Base-by-base conservation (phyloP, 2,797 vertebrate genomes). In the Cossypha dichroa region DNA sequence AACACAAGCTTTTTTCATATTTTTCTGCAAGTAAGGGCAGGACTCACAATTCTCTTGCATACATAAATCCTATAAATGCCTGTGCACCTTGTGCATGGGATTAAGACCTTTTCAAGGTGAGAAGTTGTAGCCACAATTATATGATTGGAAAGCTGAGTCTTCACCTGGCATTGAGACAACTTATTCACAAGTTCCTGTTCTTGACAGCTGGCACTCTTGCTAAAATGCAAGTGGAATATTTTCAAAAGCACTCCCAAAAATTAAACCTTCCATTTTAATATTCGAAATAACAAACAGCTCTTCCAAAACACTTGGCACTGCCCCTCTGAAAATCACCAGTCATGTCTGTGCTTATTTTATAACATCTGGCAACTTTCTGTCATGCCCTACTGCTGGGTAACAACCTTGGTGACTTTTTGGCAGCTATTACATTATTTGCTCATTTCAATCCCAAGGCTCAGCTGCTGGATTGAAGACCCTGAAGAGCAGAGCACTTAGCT, bases 21-120 rank as follows among this genome's bases (percentile, higher is more conserved):
- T 36, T 43, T 89, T 94, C 73, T 90, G 58, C 94, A 96, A 78
- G 94, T 91, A 55, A 72, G n/a, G 76, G 59, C 91, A 96, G 17
- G 89, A 49, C 73, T 84, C 33, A 38, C 58, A 31, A 52, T 81
- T 75, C 72, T 68, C 72, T 48, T 58, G 54, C 81, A 64, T 49
- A 90, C 54, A 62, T 49, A 96, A 95, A 93, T 90, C 87, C 89
- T n/a, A 14, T 81, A 85, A 91, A 64, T 94, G 85, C 62, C 49
- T 81, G 4, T 81, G 91, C 62, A 83, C n/a, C 91, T 91, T 84
- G 36, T 69, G 83, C 28, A 21, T n/a, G 12, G 85, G 85, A 95
- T 91, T 95, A 91, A 92, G 94, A 86, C 76, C 64, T 84, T 83
- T 41, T 67, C 66, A 84, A 90, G 89, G 91, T 75, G 89, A 90